A percentile compares a stretch with the other conserved stretches of the same genome.
These are phyloP conservation scores for Mamestra configurata DNA, from an alignment of 1,140 invertebrate genomes.

Conservation along the genomic window DNA sequence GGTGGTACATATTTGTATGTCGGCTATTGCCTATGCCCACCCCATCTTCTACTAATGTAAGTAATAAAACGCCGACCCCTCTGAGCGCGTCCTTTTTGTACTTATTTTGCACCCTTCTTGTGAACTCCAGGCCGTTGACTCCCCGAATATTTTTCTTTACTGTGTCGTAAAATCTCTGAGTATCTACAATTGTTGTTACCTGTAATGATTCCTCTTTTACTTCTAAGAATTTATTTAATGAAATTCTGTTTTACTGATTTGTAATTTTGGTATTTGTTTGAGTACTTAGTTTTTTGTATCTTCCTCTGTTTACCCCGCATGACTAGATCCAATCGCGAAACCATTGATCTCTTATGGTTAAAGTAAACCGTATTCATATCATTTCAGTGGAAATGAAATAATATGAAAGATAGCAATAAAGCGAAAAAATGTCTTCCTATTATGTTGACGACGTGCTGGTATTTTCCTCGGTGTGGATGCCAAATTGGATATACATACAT, in stretches of 20 bases:
- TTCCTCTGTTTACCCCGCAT: no score
- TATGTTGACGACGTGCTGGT: conserved; percentile 14
- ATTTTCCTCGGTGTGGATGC: conserved; percentile 45
- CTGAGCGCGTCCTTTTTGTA: conserved; percentile 55
- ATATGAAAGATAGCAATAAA: conserved; percentile 31
- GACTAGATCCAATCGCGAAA: no score
- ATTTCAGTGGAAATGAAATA: conserved; percentile 1
- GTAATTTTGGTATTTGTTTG: conserved; percentile 8
- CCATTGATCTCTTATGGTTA: not conserved
- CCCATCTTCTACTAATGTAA: conserved; percentile 44
- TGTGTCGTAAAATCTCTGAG: conserved; percentile 42
- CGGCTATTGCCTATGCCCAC: conserved; percentile 31
- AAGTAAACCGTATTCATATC: not conserved
- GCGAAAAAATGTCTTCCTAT: conserved; percentile 25
- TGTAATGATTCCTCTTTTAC: conserved; percentile 23
- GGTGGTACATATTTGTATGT: conserved; percentile 38
- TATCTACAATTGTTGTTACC: conserved; percentile 41
- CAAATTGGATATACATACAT: conserved; percentile 51
- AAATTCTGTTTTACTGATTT: not conserved
- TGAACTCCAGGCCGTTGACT: conserved; percentile 58
- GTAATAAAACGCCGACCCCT: conserved; percentile 52
- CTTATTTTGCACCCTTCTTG: conserved; percentile 57
- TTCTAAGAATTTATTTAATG: not conserved
- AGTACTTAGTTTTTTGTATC: not conserved
- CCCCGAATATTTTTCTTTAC: conserved; percentile 47